Evolutionary conservation across 2,888 invertebrate species (phyloP).

Genomic region (Drosophila falleni): DNA sequence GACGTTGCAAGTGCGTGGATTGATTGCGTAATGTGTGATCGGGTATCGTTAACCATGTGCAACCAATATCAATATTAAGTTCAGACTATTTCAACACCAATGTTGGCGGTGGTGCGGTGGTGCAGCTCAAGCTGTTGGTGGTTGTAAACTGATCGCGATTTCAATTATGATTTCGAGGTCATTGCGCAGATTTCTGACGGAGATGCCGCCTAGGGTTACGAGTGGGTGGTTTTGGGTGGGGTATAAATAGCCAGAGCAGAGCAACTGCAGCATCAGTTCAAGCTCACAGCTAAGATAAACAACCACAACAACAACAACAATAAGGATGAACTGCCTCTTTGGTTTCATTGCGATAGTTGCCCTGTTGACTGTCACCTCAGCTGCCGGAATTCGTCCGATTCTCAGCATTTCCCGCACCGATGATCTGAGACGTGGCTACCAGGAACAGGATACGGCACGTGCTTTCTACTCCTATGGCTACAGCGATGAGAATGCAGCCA

Average conservation of each 20-base stretch:
- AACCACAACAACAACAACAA: not conserved
- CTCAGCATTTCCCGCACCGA: constrained; percentile 9
- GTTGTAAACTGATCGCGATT: constrained; percentile 54
- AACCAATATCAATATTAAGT: constrained; percentile 74
- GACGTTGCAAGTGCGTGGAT: constrained; percentile 51
- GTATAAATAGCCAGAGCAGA: constrained; percentile 61
- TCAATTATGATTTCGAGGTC: constrained; percentile 64
- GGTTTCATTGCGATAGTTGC: constrained; percentile 48
- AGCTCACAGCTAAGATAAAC: constrained; percentile 20
- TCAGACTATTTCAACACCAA: constrained; percentile 70
- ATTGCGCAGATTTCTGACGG: constrained; percentile 60
- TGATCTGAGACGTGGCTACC: constrained; percentile 83
- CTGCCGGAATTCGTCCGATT: constrained; percentile 41
- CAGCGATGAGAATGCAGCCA: constrained; percentile 87
- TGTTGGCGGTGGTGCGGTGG: constrained; percentile 7
- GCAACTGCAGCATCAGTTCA: constrained; percentile 62
- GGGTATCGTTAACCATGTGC: constrained; percentile 45
- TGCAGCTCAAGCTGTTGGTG: constrained; percentile 13
- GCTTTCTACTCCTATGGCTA: constrained; percentile 89
- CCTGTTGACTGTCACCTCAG: constrained; percentile 52
- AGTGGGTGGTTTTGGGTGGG: constrained; percentile 27
- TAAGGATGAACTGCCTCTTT: constrained; percentile 62
- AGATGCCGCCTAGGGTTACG: constrained; percentile 55
- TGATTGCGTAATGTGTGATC: constrained; percentile 44
- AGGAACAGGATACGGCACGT: constrained; percentile 87